Evolutionary conservation across 92 coral and sea anemone genomes (phyloP), one percentile per base, ranked within the genome.

Genomic region (Palythoa heliodiscus): DNA sequence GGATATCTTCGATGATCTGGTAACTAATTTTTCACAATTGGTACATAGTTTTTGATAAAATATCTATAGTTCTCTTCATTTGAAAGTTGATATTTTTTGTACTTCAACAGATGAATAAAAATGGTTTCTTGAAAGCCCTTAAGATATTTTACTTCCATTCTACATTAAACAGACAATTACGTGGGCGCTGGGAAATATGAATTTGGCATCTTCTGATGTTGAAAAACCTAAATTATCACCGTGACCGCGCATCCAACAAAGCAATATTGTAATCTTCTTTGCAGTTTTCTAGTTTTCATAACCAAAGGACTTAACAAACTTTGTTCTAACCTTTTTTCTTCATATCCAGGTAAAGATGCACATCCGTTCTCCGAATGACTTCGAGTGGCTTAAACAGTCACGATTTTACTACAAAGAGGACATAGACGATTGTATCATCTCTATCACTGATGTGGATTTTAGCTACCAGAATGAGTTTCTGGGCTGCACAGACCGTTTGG

Each of bases 361-460:
- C 78, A 92, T 94, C 69, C 98, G 98, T 16, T 94, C 98, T 14
- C 92, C 93, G 38, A 90, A 90, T 37, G 98, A 94, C 89, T 94
- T 94, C 55, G 98, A 94, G 75, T 94, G 98, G 98, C 77, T 94
- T 23, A 94, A 94, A 63, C 98, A 94, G 88, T 94, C 98, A 48
- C 98, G 98, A 4, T 94, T 94, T 79, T 94, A 94, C 90, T 94
- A 90, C 89, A 94, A 94, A 77, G 98, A 94, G 23, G 98, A 94
- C 54, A 88, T 94, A 23, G 95, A 94, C 47, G 98, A 90, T 78
- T 94, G 98, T 58, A 84, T 94, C 25, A 93, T 94, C 43, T 94
- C 98, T 38, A 94, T 94, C 72, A 94, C 98, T 13, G 98, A 94
- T 82, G 98, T 94, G 7, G 92, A 94, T 86, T 94, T 94, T 84